phyloP scores from a whole-genome alignment of 2,113 vertebrate genomes.

The Todiramphus saurophagus region DNA sequence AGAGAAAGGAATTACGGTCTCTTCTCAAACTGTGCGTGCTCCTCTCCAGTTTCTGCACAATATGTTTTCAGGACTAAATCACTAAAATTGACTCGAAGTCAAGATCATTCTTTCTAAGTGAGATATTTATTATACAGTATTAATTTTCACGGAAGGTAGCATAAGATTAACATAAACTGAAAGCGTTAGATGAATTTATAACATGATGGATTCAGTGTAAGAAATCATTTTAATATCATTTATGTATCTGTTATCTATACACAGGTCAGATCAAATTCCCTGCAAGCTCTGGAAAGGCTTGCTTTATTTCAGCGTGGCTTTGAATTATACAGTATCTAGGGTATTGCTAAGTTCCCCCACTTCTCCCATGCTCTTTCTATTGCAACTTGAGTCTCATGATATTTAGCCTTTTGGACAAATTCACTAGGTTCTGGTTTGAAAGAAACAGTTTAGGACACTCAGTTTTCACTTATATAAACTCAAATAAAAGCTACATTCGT shows the following conservation, averaged over 20 bases:
- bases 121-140: neutral
- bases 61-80: neutral
- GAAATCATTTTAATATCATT: neutral
- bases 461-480: neutral
- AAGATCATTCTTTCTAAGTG: neutral
- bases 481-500: neutral
- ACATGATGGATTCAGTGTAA: neutral
- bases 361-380: slow-evolving; percentile 11
- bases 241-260: neutral
- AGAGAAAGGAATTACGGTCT: neutral
- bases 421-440: neutral
- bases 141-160: neutral
- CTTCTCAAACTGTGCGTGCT: neutral
- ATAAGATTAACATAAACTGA: neutral
- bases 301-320: neutral
- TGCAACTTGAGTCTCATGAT: neutral
- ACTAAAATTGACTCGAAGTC: neutral
- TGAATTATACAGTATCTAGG: neutral
- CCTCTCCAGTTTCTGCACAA: neutral
- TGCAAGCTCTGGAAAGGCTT: neutral
- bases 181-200: neutral
- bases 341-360: neutral
- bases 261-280: neutral
- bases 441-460: neutral
- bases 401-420: slow-evolving; percentile 2